Evolutionary conservation across 2,888 invertebrate species (phyloP), one percentile per base, ranked within the genome.

Genomic region (Capitulum mitella): DNA sequence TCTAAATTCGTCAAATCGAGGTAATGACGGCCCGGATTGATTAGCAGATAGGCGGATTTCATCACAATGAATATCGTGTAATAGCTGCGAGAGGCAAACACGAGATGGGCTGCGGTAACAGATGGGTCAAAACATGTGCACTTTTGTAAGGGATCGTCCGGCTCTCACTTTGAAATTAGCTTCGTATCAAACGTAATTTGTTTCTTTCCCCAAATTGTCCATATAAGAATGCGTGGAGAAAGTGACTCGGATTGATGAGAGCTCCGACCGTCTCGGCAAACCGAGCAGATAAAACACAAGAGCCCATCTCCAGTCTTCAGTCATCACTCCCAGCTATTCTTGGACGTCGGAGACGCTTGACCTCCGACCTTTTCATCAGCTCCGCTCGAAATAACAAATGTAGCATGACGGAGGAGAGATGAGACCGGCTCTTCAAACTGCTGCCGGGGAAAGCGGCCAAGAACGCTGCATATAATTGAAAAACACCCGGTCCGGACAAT

Each of bases 91-190:
- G 12, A 58, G n/a, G 29, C 58, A 58, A 58, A 58, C 58, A 58
- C 10, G 58, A 12, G n/a, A 58, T 58, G 58, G 29, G 58, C 58
- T 58, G 10, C n/a, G 58, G 58, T n/a, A 58, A 58, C 58, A 58
- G 29, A n/a, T 58, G 58, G 58, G n/a, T 58, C 43, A 58, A 58
- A 58, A 58, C n/a, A 58, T 58, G n/a, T 26, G 29, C 12, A 8
- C 58, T 8, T 58, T 1, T 29, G 29, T n/a, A n/a, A 29, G n/a
- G n/a, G 6, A n/a, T n/a, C 29, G 10, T 12, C n/a, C 12, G 3
- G 58, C 58, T 58, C 58, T 58, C 58, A 58, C 58, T 58, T 58
- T 29, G 10, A 58, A 58, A 58, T 58, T 58, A n/a, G 58, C n/a
- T 58, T 58, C n/a, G 29, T 58, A 58, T 58, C n/a, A 29, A 58